Evolutionary conservation across 2,797 vertebrate genomes (phyloP).

Genomic region (Helicolenus hilgendorfi): DNA sequence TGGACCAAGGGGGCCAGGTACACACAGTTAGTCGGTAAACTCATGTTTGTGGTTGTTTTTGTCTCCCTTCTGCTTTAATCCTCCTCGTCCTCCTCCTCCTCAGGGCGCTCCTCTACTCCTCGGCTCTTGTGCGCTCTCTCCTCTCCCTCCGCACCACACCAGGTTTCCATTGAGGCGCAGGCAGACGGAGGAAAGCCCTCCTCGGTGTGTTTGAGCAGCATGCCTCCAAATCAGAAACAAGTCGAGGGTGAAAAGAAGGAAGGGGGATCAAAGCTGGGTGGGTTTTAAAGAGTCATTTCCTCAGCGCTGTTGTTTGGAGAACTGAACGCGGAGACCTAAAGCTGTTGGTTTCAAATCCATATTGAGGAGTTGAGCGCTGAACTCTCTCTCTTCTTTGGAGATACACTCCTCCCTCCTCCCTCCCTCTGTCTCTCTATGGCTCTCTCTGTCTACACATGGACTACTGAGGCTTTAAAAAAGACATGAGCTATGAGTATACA

Average conservation of each 20-base stretch:
- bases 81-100: slow-evolving; percentile 46
- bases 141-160: slow-evolving; percentile 46
- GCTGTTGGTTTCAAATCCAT: slow-evolving; percentile 50
- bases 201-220: slow-evolving; percentile 56
- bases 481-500: slow-evolving; percentile 45
- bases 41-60: slow-evolving; percentile 81
- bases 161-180: slow-evolving; percentile 70
- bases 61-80: slow-evolving; percentile 43
- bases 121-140: slow-evolving; percentile 44
- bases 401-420: slow-evolving; percentile 48
- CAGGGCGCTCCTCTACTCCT: slow-evolving; percentile 40
- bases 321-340: slow-evolving; percentile 2
- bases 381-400: slow-evolving; percentile 59
- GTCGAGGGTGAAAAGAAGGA: neutral
- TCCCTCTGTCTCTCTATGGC: slow-evolving; percentile 34
- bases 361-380: slow-evolving; percentile 44
- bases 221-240: slow-evolving; percentile 47
- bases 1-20: slow-evolving; percentile 79
- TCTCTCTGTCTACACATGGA: slow-evolving; percentile 52
- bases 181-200: slow-evolving; percentile 66
- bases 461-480: slow-evolving; percentile 67
- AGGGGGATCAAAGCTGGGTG: slow-evolving; percentile 9
- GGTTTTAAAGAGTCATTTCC: slow-evolving; percentile 53
- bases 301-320: slow-evolving; percentile 15
- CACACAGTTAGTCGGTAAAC: slow-evolving; percentile 88